Percentiles rank a stretch among this genome's conserved stretches.
Evolutionary conservation across 2,797 vertebrate species (phyloP).

Genomic region (Anolis apletophallus): DNA sequence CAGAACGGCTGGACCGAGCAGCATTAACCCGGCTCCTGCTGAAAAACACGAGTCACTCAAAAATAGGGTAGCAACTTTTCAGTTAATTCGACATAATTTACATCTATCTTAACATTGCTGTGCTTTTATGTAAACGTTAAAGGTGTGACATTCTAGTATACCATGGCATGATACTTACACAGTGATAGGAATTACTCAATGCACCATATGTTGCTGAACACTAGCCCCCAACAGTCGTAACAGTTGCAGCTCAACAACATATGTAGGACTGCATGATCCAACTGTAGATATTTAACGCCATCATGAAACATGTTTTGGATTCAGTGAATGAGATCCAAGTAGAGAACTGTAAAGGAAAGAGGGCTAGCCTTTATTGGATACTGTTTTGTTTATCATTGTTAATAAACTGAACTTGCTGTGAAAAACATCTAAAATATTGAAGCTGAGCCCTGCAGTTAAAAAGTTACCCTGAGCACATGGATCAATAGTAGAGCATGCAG

Average conservation of each 20-base stretch:
- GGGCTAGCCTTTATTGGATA: not conserved
- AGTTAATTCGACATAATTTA: not conserved
- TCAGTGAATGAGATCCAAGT: not conserved
- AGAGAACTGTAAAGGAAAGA: not conserved
- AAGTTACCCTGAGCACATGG: conserved; percentile 20
- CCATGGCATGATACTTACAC: not conserved
- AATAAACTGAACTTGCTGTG: not conserved
- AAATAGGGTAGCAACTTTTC: not conserved
- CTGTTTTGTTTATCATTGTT: not conserved
- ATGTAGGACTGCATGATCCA: too few relatives aligned
- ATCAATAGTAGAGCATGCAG: not conserved
- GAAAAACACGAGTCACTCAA: not conserved
- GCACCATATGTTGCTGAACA: too few relatives aligned
- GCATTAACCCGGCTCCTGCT: not conserved
- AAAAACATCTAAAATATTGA: conserved; percentile 1
- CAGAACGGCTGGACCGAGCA: not conserved
- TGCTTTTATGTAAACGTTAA: not conserved
- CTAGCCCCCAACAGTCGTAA: too few relatives aligned
- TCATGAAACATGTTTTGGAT: too few relatives aligned
- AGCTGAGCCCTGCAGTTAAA: not conserved
- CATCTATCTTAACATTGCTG: not conserved
- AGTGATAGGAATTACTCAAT: too few relatives aligned
- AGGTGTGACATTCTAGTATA: too few relatives aligned
- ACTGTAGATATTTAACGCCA: too few relatives aligned
- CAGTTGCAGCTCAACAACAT: too few relatives aligned